Evolutionary conservation across 2,797 vertebrate genomes (phyloP), one percentile per base, ranked within the genome.

Genomic region (Acipenser transmontanus): DNA sequence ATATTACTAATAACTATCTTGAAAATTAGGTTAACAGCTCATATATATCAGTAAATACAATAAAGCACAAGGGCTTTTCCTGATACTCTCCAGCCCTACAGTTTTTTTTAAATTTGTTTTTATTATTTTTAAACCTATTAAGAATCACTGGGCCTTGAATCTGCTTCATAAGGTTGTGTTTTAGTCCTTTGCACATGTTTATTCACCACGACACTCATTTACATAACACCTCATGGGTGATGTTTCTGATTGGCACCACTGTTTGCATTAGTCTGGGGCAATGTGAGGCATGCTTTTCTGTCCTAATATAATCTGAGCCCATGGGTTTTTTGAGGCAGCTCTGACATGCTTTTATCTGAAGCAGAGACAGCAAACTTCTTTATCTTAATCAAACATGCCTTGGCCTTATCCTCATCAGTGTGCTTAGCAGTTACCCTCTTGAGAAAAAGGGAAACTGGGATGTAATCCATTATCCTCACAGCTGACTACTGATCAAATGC

Each of bases 381-480:
- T 68, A 49, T 68, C 17, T 47, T 69, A 62, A 73, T 75, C 72
- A 66, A 62, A 59, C 13, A 10, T 8, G 59, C 72, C 68, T 57
- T 17, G 68, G 67, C 65, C 74, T 66, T 50, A 64, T 12, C 51
- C 72, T 74, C 66, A 70, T 73, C 71, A 17, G 50, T 66, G 71
- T 62, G 49, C 63, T 70, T 64, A 52, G 8, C 50, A 17, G 20
- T 62, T 20, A 70, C 65, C 54, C 62, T 13, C 47, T 49, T 59
- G 12, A 10, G 61, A 52, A 12, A 64, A 50, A 48, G 13, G 14
- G 7, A 49, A 12, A 47, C 47, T 9, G 64, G 54, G 59, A 57
- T n/a, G 12, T 47, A 67, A 47, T 51, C 59, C 8, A 1, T 50
- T 8, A 6, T 10, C 50, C 50, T 12, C 14, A n/a, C 6, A 49